Evolutionary conservation across 2,113 vertebrate genomes (phyloP).

Genomic region (Actenoides hombroni): DNA sequence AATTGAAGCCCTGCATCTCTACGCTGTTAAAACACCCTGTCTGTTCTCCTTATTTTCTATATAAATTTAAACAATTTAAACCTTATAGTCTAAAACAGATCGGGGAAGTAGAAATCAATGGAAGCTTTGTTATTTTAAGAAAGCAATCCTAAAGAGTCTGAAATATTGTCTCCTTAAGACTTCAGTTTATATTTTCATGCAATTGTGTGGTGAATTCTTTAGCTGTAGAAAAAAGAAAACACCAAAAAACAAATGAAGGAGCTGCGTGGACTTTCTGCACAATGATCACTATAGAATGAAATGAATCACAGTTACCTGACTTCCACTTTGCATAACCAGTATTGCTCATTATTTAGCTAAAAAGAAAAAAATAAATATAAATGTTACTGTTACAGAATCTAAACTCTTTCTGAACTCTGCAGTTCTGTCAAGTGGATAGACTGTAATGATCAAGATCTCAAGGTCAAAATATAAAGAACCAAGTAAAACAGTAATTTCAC

Average conservation of each 20-base stretch:
- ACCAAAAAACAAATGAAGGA: not conserved
- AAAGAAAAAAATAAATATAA: not conserved
- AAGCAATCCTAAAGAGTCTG: not conserved
- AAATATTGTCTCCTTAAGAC: not conserved
- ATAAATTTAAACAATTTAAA: not conserved
- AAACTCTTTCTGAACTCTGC: not conserved
- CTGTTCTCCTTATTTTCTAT: not conserved
- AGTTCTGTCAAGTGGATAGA: not conserved
- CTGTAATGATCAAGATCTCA: slow-evolving; percentile 14
- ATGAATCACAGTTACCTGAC: not conserved
- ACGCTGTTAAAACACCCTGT: rapidly evolving
- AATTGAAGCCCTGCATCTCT: not conserved
- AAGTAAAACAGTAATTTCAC: slow-evolving; percentile 34
- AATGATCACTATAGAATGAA: not conserved
- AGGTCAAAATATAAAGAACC: slow-evolving; percentile 43
- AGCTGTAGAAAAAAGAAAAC: not conserved
- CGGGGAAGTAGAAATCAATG: slow-evolving; percentile 2
- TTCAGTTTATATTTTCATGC: not conserved
- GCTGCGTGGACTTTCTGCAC: not conserved
- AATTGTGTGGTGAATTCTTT: not conserved
- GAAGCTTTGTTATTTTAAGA: not conserved
- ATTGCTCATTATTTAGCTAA: not conserved
- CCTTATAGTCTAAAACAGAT: not conserved
- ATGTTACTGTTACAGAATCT: not conserved
- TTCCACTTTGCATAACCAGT: not conserved